phyloP scores from a whole-genome alignment of 2,113 vertebrate genomes.

The Coptodon bakossiorum region DNA sequence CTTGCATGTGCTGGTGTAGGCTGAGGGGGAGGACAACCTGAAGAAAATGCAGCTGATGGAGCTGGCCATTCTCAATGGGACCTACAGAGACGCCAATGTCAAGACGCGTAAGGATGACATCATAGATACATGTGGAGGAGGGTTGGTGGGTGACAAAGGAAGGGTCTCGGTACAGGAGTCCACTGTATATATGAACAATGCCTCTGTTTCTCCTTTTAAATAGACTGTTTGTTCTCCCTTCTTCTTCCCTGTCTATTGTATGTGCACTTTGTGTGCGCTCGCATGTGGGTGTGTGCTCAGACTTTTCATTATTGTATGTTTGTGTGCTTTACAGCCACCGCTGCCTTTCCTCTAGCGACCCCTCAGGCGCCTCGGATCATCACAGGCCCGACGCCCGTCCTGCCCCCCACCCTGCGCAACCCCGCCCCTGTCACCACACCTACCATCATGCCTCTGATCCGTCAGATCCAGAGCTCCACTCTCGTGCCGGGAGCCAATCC shows the following conservation, averaged over 20 bases:
- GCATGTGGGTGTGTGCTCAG: constrained; percentile 18
- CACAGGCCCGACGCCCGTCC: constrained; percentile 89
- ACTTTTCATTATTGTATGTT: constrained; percentile 27
- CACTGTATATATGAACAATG: constrained; percentile 60
- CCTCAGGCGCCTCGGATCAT: constrained; percentile 94
- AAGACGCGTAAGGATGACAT: constrained; percentile 91
- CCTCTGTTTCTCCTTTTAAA: constrained; percentile 49
- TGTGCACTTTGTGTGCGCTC: constrained; percentile 15
- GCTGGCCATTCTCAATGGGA: constrained; percentile 97
- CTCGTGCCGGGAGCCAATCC: constrained; percentile 91
- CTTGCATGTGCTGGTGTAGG: constrained; percentile 65
- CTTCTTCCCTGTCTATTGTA: constrained; percentile 52
- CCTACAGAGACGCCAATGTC: constrained; percentile 98
- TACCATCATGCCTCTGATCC: constrained; percentile 98
- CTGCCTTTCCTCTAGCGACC: constrained; percentile 92
- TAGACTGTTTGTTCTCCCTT: constrained; percentile 45
- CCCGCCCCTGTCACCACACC: constrained; percentile 83
- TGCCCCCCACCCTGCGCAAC: constrained; percentile 85
- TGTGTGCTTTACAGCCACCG: constrained; percentile 67
- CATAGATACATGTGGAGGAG: constrained; percentile 39
- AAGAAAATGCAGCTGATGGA: constrained; percentile 99
- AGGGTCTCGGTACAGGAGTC: constrained; percentile 49
- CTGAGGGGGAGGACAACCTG: constrained; percentile 98
- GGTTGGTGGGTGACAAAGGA: constrained; percentile 39
- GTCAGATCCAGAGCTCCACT: constrained; percentile 93